phyloP scores from a whole-genome alignment of 1,140 invertebrate species.

The Limonius californicus region DNA sequence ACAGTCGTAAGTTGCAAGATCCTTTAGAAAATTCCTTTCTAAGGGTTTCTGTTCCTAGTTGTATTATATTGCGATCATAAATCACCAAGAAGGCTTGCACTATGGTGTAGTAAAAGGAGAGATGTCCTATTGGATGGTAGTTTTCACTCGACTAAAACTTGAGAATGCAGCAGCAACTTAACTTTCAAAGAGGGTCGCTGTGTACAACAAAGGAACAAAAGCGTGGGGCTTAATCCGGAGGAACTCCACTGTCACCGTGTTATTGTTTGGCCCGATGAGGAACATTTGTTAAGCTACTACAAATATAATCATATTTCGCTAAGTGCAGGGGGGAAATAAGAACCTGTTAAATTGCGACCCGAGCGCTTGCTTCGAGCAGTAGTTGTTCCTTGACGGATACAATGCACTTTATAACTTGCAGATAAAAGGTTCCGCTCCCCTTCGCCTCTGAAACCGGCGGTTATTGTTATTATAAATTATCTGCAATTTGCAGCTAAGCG shows the following conservation, averaged over 20 bases:
- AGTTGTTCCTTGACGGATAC: no score
- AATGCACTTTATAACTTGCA: background rate
- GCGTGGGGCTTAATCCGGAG: background rate
- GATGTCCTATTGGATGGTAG: background rate
- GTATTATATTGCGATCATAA: no score
- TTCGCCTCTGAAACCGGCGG: background rate
- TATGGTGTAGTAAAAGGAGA: no score
- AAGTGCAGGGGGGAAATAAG: background rate
- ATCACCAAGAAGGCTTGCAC: no score
- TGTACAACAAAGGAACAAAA: background rate
- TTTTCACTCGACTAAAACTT: background rate
- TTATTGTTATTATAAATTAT: constrained; percentile 2
- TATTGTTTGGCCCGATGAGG: constrained; percentile 3
- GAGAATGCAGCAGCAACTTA: background rate
- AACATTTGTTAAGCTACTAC: constrained; percentile 5
- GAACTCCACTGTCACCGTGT: constrained; percentile 3
- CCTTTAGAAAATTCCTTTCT: no score
- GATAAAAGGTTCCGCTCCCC: background rate
- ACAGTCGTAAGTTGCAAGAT: no score
- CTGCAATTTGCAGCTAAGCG: background rate
- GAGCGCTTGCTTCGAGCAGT: background rate
- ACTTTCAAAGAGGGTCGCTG: background rate
- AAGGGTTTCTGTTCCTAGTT: no score
- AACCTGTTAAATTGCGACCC: constrained; percentile 1
- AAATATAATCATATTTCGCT: constrained; percentile 12